Base-by-base conservation (phyloP, 2,888 invertebrate species). In the Andrena haemorrhoa region DNA sequence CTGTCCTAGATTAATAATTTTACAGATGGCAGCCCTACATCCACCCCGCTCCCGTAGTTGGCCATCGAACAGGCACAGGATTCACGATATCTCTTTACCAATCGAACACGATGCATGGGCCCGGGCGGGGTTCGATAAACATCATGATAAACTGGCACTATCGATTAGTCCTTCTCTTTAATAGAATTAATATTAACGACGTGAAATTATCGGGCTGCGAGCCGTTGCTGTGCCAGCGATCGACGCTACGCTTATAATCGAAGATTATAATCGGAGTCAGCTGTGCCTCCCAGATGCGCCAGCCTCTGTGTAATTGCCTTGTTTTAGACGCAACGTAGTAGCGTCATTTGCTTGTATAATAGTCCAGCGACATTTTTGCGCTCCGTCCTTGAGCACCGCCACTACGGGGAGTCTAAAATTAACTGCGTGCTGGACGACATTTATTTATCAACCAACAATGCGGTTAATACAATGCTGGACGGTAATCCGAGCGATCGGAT, bases 141-240 rank as follows among this genome's bases (percentile, higher is more conserved):
- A 56, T 69, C 69, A 20, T 31, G 60, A 70, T 70, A 70, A 70
- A 60, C 20, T 31, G 58, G 12, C 47, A 1, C 29, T 31, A n/a
- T 60, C 56, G 31, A 61, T 51, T 75, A 51, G 47, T 49, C 35
- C 41, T 47, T 8, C 23, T 26, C 61, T 41, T 66, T 66, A 66
- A 75, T 65, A 60, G 66, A 75, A 75, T 75, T 66, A 75, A 75
- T 75, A 66, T 60, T 66, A 75, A 66, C 74, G 66, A 75, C 74
- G n/a, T 7, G 74, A 75, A 75, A 75, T 75, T 47, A 75, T 75
- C 68, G 63, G 66, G 66, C 23, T 66, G 49, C 20, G 49, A 68
- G 66, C 68, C 60, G 60, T 75, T 49, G 31, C 49, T 41, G 26
- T 16, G 4, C 47, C 60, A 20, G 29, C 68, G 66, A 66, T 66